Conservation (phyloP, 1,140 invertebrate species). For the Sminthurinus signatus region DNA sequence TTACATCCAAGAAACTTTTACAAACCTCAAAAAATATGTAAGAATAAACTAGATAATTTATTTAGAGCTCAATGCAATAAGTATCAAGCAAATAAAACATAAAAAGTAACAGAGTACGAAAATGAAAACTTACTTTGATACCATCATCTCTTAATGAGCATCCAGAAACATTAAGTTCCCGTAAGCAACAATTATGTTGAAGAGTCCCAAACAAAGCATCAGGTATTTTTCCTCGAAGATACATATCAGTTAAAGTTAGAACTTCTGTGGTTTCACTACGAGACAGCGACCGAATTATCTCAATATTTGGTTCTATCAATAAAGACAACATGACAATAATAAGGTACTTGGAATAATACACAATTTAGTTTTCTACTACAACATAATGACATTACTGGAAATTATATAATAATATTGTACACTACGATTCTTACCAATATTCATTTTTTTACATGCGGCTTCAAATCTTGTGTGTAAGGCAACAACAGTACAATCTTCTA, state of each 20-base stretch:
- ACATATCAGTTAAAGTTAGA: conserved; percentile 20
- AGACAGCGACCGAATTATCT: neutral
- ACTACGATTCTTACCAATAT: conserved; percentile 20
- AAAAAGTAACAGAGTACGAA: no score
- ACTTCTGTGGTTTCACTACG: conserved; percentile 20
- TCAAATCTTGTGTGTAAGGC: conserved; percentile 19
- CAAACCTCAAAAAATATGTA: no score
- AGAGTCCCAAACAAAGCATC: conserved; percentile 12
- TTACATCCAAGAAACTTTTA: no score
- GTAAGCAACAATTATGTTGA: conserved; percentile 14
- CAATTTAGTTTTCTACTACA: no score
- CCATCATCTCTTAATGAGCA: conserved; percentile 32
- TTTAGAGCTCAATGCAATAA: no score
- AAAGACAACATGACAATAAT: neutral
- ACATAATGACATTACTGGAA: no score
- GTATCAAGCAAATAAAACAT: no score
- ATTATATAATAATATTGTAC: no score
- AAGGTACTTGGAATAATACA: no score
- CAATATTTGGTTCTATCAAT: neutral
- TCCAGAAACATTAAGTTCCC: conserved; percentile 25
- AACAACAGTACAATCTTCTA: conserved; percentile 17
- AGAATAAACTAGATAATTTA: no score
- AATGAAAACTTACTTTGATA: conserved; percentile 18
- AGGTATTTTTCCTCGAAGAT: conserved; percentile 8
- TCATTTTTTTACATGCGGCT: conserved; percentile 15